Conservation (phyloP, 1,140 invertebrate genomes). For the Pissodes strobi region DNA sequence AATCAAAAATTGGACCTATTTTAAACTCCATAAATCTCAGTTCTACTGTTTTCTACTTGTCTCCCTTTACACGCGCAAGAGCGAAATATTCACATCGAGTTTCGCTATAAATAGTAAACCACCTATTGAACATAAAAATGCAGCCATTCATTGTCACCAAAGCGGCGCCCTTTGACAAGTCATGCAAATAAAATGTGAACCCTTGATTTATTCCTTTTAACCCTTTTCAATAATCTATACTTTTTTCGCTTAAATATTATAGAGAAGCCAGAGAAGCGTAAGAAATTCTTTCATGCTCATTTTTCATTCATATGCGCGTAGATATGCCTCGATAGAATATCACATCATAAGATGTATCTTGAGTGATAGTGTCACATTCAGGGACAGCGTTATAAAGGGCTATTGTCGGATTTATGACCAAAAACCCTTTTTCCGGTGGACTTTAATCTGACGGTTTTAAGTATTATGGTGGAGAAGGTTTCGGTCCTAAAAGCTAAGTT, state of each 20-base stretch:
- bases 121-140: background rate
- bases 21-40: too few species aligned
- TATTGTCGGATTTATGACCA: slow-evolving; percentile 26
- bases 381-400: slow-evolving; percentile 5
- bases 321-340: slow-evolving; percentile 10
- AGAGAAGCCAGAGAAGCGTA: slow-evolving; percentile 31
- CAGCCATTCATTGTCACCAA: slow-evolving; percentile 4
- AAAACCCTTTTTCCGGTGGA: slow-evolving; percentile 23
- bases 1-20: too few species aligned
- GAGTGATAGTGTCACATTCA: slow-evolving; percentile 25
- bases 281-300: slow-evolving; percentile 28
- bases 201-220: slow-evolving; percentile 21
- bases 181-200: slow-evolving; percentile 38
- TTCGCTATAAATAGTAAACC: too few species aligned
- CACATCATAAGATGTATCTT: slow-evolving; percentile 13
- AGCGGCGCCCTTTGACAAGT: slow-evolving; percentile 30
- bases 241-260: slow-evolving; percentile 32
- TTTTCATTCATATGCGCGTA: slow-evolving; percentile 33
- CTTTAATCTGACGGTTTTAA: slow-evolving; percentile 6
- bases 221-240: slow-evolving; percentile 33
- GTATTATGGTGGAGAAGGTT: too few species aligned
- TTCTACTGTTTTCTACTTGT: too few species aligned
- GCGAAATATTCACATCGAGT: too few species aligned
- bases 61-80: too few species aligned
- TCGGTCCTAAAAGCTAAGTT: too few species aligned